phyloP scores from a whole-genome alignment of 2,888 invertebrate genomes.

The Ctena decussata region DNA sequence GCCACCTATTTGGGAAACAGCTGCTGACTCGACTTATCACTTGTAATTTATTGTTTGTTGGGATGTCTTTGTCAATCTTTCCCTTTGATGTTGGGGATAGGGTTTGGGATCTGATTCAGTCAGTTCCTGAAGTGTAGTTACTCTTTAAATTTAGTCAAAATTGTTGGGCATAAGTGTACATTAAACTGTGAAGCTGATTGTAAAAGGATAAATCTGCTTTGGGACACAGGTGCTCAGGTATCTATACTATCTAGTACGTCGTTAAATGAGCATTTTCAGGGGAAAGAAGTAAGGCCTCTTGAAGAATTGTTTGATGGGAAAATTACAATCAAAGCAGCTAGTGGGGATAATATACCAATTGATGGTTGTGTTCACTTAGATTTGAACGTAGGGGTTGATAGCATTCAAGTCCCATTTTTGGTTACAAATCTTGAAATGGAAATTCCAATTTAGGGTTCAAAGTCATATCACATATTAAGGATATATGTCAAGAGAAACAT shows the following conservation, averaged over 20 bases:
- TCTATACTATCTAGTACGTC: constrained; percentile 15
- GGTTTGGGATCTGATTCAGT: too few relatives aligned
- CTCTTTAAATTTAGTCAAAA: constrained; percentile 4
- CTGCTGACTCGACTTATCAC: too few relatives aligned
- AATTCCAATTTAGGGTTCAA: constrained; percentile 29
- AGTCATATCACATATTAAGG: constrained; percentile 7
- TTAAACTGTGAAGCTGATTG: background rate
- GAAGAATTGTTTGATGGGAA: background rate
- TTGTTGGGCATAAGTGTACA: constrained; percentile 13
- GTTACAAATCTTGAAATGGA: constrained; percentile 16
- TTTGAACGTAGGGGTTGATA: background rate
- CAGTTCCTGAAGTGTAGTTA: too few relatives aligned
- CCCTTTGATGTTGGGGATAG: too few relatives aligned
- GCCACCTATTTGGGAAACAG: too few relatives aligned
- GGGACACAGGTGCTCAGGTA: constrained; percentile 43
- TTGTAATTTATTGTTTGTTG: too few relatives aligned
- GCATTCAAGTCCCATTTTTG: constrained; percentile 23
- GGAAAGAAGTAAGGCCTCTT: background rate
- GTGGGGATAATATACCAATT: constrained; percentile 31
- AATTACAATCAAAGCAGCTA: constrained; percentile 12
- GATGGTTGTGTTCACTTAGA: constrained; percentile 22
- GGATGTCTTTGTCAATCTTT: too few relatives aligned
- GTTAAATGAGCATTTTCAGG: background rate
- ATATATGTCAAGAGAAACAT: background rate
- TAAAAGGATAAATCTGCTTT: background rate